phyloP scores from a whole-genome alignment of 2,113 vertebrate species.

The Mormoops blainvillei region DNA sequence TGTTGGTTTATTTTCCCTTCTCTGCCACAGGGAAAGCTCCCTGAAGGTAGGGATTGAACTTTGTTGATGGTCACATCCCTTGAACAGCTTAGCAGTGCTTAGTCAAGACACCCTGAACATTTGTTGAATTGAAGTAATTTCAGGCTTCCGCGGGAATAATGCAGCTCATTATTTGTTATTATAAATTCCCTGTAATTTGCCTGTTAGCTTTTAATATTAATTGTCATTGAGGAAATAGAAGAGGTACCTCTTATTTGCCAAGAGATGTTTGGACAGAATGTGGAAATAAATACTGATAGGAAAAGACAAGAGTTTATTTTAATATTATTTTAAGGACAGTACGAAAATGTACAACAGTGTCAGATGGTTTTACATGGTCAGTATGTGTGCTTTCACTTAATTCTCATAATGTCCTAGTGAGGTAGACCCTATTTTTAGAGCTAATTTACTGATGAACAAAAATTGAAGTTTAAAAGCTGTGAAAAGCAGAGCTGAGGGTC shows the following conservation, averaged over 20 bases:
- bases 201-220: background rate
- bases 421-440: background rate
- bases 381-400: background rate
- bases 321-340: background rate
- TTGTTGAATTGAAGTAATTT: background rate
- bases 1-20: background rate
- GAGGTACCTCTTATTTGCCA: background rate
- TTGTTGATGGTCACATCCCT: background rate
- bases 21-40: background rate
- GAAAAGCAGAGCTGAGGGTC: background rate
- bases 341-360: background rate
- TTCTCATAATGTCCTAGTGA: background rate
- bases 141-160: background rate
- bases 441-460: background rate
- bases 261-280: background rate
- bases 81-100: background rate
- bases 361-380: no score
- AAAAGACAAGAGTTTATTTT: background rate
- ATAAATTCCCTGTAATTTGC: background rate
- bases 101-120: background rate
- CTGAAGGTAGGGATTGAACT: background rate
- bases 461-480: background rate
- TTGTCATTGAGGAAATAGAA: background rate
- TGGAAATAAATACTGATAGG: background rate
- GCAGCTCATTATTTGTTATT: background rate